Evolutionary conservation across 2,888 invertebrate species (phyloP).

Genomic region (Aleiodes leptofemur): DNA sequence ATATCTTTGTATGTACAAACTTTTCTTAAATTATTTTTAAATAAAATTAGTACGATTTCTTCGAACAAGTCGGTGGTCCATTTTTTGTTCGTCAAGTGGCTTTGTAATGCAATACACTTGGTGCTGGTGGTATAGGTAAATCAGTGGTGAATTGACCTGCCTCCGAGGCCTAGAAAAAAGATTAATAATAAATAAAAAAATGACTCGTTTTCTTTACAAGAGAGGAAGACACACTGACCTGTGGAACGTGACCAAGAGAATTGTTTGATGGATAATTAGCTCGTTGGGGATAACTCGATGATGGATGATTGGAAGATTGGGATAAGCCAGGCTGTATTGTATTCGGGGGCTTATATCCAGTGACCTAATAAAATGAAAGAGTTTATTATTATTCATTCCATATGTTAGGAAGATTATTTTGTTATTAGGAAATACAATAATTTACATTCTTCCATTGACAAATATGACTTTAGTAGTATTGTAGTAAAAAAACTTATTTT

Average conservation of each 20-base stretch:
- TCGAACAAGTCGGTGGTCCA: constrained; percentile 24
- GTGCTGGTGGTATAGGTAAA: constrained; percentile 59
- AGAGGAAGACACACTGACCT: constrained; percentile 59
- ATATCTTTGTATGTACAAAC: constrained; percentile 50
- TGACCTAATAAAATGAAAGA: constrained; percentile 59
- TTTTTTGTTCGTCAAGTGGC: constrained; percentile 58
- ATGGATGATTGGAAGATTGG: constrained; percentile 67
- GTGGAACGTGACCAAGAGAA: constrained; percentile 69
- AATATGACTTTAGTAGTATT: too few species aligned
- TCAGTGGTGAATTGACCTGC: constrained; percentile 65
- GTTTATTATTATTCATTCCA: background rate
- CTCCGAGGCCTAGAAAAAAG: constrained; percentile 62
- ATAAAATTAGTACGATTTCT: constrained; percentile 1
- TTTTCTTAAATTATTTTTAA: constrained; percentile 25
- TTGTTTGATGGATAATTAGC: constrained; percentile 68
- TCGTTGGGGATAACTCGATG: constrained; percentile 68
- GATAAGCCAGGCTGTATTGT: constrained; percentile 66
- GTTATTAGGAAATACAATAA: background rate
- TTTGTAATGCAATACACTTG: constrained; percentile 68
- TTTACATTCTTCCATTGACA: background rate
- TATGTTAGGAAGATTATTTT: background rate
- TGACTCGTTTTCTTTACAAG: background rate
- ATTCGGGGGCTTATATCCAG: constrained; percentile 72
- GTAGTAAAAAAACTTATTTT: background rate
- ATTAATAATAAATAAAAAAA: constrained; percentile 33